These are phyloP conservation scores for Altica lythri DNA, from an alignment of 2,888 invertebrate genomes.

Conservation along the genomic window DNA sequence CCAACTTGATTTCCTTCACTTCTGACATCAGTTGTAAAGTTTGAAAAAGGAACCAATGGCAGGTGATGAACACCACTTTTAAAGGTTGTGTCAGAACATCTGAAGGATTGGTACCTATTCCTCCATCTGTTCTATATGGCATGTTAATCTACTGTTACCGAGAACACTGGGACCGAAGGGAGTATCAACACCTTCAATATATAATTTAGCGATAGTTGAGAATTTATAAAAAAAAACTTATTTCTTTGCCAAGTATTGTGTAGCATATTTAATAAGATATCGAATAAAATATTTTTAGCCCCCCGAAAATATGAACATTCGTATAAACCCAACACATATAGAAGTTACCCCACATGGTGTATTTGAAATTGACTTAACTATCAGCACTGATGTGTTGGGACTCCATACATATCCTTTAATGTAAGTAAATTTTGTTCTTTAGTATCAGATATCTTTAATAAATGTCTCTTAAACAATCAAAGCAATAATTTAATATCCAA, in stretches of 20 bases:
- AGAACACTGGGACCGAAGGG: too few relatives aligned
- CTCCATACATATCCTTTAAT: slow-evolving; percentile 37
- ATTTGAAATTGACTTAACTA: slow-evolving; percentile 34
- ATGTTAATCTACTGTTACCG: too few relatives aligned
- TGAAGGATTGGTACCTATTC: too few relatives aligned
- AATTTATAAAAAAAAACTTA: too few relatives aligned
- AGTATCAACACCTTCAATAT: too few relatives aligned
- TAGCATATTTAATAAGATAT: background rate
- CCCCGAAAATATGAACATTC: slow-evolving; percentile 33
- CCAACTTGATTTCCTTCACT: too few relatives aligned
- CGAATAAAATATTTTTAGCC: slow-evolving; percentile 25
- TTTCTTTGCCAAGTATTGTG: too few relatives aligned
- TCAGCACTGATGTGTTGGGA: slow-evolving; percentile 36
- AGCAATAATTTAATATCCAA: background rate
- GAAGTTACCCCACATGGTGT: slow-evolving; percentile 19
- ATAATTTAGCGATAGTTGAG: too few relatives aligned
- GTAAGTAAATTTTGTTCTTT: slow-evolving; percentile 28
- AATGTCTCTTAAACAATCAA: background rate
- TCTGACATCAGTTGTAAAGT: too few relatives aligned
- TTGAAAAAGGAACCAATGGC: too few relatives aligned
- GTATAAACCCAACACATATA: slow-evolving; percentile 16
- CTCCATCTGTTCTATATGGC: slow-evolving; percentile 14
- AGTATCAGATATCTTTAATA: background rate
- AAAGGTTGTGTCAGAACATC: too few relatives aligned
- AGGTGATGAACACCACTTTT: too few relatives aligned